Conservation (phyloP, 2,113 vertebrate genomes). For the Laticauda laticaudata region DNA sequence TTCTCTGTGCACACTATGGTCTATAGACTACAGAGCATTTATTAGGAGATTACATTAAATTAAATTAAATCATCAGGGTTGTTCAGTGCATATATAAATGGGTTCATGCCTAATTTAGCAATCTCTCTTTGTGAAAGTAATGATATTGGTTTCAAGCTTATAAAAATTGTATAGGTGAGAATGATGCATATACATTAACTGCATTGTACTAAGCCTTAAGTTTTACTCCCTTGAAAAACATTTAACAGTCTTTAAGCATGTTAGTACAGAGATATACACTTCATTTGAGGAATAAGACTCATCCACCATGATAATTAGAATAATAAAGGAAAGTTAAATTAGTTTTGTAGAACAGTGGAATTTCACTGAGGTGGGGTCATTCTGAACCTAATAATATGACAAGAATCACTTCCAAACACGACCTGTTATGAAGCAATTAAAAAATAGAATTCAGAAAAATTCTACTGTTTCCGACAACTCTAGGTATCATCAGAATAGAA, state of each 20-base stretch:
- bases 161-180: slow-evolving; percentile 10
- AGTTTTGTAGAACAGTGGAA: not conserved
- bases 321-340: not conserved
- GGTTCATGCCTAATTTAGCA: not conserved
- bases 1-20: not conserved
- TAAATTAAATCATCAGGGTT: not conserved
- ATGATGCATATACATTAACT: not conserved
- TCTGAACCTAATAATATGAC: not conserved
- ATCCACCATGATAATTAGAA: not conserved
- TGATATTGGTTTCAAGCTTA: not conserved
- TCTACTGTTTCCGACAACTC: not conserved
- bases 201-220: not conserved
- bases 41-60: not conserved
- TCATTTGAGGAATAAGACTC: not conserved
- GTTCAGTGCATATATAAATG: slow-evolving; percentile 1
- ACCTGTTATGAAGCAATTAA: not conserved
- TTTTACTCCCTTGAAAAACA: not conserved
- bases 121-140: not conserved
- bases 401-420: not conserved
- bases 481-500: not conserved
- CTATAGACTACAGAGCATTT: not conserved
- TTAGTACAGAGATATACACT: not conserved
- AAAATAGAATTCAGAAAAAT: not conserved
- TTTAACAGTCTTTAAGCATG: not conserved
- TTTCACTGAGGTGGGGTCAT: not conserved